Evolutionary conservation across 2,797 vertebrate species (phyloP).

Genomic region (Champsocephalus esox): DNA sequence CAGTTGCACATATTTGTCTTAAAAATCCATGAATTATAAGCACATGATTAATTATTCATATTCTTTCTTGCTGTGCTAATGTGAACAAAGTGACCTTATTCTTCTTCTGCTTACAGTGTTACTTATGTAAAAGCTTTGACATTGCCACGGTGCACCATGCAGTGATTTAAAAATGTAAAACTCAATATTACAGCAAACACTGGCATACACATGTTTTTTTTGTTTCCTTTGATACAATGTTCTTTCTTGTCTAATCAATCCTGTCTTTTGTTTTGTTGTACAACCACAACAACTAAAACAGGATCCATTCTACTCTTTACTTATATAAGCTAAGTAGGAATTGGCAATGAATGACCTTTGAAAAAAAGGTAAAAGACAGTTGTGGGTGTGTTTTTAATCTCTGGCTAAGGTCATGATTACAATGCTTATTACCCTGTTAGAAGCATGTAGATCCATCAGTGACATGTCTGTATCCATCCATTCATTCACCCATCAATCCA

Average conservation of each 20-base stretch:
- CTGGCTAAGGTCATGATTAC: conserved; percentile 34
- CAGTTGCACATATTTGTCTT: conserved; percentile 82
- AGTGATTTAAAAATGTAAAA: conserved; percentile 24
- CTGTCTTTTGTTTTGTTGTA: not conserved
- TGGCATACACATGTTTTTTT: not conserved
- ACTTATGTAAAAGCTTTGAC: conserved; percentile 50
- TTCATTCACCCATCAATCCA: conserved; percentile 15
- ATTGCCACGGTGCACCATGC: conserved; percentile 23
- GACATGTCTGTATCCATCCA: conserved; percentile 22
- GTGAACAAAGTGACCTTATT: conserved; percentile 85
- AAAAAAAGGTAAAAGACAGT: conserved; percentile 13
- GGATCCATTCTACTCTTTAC: too few species aligned
- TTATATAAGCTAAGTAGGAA: conserved; percentile 1
- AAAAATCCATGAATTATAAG: conserved; percentile 84
- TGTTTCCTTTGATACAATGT: conserved; percentile 19
- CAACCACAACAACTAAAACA: not conserved
- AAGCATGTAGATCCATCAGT: conserved; percentile 21
- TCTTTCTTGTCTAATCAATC: conserved; percentile 3
- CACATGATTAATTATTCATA: conserved; percentile 83
- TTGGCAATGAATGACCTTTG: conserved; percentile 29
- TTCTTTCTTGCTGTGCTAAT: conserved; percentile 78
- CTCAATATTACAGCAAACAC: conserved; percentile 12
- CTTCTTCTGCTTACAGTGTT: conserved; percentile 61
- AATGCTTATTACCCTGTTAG: conserved; percentile 13
- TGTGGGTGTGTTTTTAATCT: conserved; percentile 28